Evolutionary conservation across 2,113 vertebrate genomes (phyloP).

Genomic region (Actenoides lindsayi): DNA sequence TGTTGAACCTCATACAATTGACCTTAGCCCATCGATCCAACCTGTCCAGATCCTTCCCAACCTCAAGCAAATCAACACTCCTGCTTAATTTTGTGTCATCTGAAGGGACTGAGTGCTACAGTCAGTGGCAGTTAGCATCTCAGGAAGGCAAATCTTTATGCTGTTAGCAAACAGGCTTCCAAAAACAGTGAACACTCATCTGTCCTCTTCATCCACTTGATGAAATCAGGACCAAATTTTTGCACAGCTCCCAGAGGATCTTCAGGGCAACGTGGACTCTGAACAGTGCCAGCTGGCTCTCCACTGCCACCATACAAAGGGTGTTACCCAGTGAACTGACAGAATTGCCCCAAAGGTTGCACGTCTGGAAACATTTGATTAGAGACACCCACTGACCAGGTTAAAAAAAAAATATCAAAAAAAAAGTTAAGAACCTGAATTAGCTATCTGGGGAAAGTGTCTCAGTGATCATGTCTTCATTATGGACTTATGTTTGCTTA

Average conservation of each 20-base stretch:
- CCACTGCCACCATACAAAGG: background rate
- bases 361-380: background rate
- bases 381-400: background rate
- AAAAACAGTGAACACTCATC: background rate
- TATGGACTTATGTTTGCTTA: background rate
- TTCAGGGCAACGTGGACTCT: background rate
- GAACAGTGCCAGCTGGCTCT: background rate
- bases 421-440: background rate
- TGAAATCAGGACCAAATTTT: background rate
- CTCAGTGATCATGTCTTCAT: background rate
- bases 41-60: too few species aligned
- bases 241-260: background rate
- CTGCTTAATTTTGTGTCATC: too few species aligned
- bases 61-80: too few species aligned
- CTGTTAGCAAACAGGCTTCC: background rate
- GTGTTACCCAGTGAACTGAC: background rate
- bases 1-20: too few species aligned
- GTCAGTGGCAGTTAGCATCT: background rate
- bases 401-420: background rate
- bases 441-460: background rate
- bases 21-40: too few species aligned
- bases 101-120: too few species aligned
- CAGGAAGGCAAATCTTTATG: fast-evolving
- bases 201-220: fast-evolving
- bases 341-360: background rate